Conservation (phyloP, 2,888 invertebrate genomes). For the Sminthurinus aureus region DNA sequence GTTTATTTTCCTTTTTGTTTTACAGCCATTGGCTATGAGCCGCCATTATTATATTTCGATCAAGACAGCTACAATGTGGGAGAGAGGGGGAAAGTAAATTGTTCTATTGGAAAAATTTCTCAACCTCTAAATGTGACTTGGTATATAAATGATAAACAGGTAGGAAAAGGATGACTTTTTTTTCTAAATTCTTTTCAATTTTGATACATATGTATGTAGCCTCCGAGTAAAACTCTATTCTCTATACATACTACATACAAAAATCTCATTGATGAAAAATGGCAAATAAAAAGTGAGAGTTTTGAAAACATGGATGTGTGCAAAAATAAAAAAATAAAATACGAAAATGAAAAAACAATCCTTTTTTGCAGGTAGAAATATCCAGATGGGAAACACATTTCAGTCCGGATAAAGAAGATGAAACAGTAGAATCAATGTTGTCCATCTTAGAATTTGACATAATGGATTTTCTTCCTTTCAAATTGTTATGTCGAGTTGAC, state of each 20-base stretch:
- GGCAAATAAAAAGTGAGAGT: too few relatives aligned
- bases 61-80: constrained; percentile 38
- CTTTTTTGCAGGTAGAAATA: not conserved
- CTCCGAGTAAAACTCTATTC: not conserved
- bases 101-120: constrained; percentile 41
- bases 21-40: constrained; percentile 17
- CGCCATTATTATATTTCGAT: constrained; percentile 17
- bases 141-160: constrained; percentile 46
- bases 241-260: too few relatives aligned
- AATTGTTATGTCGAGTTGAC: constrained; percentile 27
- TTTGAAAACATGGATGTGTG: not conserved
- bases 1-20: too few relatives aligned
- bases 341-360: not conserved
- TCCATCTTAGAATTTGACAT: constrained; percentile 27
- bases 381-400: not conserved
- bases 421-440: not conserved
- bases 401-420: constrained; percentile 11
- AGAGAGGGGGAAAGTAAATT: constrained; percentile 46
- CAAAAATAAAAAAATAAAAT: not conserved
- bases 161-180: constrained; percentile 17
- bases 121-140: constrained; percentile 46
- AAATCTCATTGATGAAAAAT: too few relatives aligned
- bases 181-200: not conserved
- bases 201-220: not conserved
- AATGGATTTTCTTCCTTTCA: constrained; percentile 32